Percentiles rank a stretch among this genome's conserved stretches.
phyloP scores from a whole-genome alignment of 2,113 vertebrate species.

The Pleuronectes platessa region DNA sequence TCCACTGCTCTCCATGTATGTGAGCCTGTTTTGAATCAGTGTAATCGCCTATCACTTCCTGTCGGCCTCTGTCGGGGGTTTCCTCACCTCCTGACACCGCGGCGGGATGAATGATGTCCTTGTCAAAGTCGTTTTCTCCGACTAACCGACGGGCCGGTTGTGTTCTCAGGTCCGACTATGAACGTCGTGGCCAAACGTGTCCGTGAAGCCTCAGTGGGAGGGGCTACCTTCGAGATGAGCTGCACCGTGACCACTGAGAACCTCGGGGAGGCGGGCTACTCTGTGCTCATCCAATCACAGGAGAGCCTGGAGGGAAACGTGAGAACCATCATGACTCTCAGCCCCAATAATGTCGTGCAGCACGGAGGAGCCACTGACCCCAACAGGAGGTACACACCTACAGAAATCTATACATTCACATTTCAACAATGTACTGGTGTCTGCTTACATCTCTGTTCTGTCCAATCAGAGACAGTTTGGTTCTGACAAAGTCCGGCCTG shows the following conservation, averaged over 20 bases:
- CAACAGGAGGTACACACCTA: conserved; percentile 70
- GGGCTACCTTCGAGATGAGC: conserved; percentile 96
- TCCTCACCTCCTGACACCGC: not conserved
- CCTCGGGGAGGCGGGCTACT: conserved; percentile 89
- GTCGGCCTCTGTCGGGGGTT: conserved; percentile 22
- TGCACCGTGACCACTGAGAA: conserved; percentile 88
- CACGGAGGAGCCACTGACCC: conserved; percentile 87
- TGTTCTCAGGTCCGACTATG: conserved; percentile 58
- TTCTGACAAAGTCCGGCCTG: conserved; percentile 90
- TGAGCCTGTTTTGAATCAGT: conserved; percentile 27
- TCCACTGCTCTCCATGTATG: not conserved
- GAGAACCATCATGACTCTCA: conserved; percentile 89
- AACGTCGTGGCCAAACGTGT: conserved; percentile 79
- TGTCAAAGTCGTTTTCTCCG: not conserved
- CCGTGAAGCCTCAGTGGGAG: conserved; percentile 88
- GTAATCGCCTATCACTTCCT: conserved; percentile 41
- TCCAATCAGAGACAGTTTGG: conserved; percentile 82
- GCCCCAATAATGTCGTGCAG: conserved; percentile 87
- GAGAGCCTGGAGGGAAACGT: conserved; percentile 75
- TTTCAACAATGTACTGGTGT: not conserved
- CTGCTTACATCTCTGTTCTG: rapidly evolving
- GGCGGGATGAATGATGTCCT: not conserved
- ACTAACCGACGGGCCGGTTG: not conserved
- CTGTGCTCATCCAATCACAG: conserved; percentile 88
- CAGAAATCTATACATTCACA: not conserved